Percentiles rank a stretch among this genome's conserved stretches.
These are phyloP conservation scores for Diarsia rubi DNA, from an alignment of 2,888 invertebrate species.

Conservation along the genomic window DNA sequence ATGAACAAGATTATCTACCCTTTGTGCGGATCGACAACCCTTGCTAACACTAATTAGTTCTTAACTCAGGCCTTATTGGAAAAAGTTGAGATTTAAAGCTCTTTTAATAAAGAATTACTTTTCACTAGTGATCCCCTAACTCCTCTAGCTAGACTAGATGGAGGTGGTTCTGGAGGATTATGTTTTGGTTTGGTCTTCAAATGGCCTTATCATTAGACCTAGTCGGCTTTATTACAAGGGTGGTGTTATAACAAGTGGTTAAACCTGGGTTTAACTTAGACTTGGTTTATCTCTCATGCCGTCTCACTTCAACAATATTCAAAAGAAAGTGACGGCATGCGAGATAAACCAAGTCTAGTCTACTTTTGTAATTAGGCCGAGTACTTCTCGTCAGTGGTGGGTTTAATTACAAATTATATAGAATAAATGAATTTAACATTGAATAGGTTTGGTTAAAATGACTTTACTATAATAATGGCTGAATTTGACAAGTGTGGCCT, in stretches of 20 bases:
- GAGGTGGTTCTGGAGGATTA: slow-evolving; percentile 27
- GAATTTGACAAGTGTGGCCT: background rate
- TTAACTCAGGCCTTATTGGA: slow-evolving; percentile 48
- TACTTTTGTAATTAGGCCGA: too few species aligned
- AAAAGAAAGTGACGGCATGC: too few species aligned
- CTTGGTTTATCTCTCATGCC: too few species aligned
- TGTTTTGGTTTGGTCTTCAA: slow-evolving; percentile 9
- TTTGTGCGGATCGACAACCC: slow-evolving; percentile 39
- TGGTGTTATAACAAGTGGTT: too few species aligned
- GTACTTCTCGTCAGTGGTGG: background rate
- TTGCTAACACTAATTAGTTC: slow-evolving; percentile 54
- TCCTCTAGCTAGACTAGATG: slow-evolving; percentile 23
- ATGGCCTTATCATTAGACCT: background rate
- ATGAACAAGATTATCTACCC: slow-evolving; percentile 47
- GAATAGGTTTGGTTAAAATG: background rate
- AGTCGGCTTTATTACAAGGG: too few species aligned
- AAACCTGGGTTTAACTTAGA: too few species aligned
- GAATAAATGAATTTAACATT: background rate
- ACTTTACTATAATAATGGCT: background rate
- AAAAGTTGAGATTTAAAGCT: slow-evolving; percentile 56
- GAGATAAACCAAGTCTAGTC: too few species aligned
- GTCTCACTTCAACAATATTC: too few species aligned
- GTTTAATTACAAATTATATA: slow-evolving; percentile 15
- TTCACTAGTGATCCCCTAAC: slow-evolving; percentile 17
- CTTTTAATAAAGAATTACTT: slow-evolving; percentile 20